Evolutionary conservation across 2,888 invertebrate genomes (phyloP), one percentile per base, ranked within the genome.

Genomic region (Drosophila vallismaia): DNA sequence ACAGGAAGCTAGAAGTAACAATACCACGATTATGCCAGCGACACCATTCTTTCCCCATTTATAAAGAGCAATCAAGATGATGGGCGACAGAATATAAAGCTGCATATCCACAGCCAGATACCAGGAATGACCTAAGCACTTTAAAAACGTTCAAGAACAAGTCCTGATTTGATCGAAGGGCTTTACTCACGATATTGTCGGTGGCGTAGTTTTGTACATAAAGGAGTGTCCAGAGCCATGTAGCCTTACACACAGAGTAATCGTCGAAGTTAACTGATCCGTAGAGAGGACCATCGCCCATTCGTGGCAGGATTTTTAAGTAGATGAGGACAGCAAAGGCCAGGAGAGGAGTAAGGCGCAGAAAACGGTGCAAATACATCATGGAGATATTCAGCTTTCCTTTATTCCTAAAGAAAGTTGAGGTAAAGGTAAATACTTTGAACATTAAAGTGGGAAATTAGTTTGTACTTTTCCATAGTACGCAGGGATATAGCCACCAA

Each of bases 91-190:
- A 56, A 93, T 86, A 75, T 92, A 93, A 19, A 93, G 86, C 79
- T 94, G 93, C 89, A 92, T 93, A 63, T 94, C 93, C 4, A 93
- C 92, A 2, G 93, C 92, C 24, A 94, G 81, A 70, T 93, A 94
- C 94, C 94, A 94, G 2, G 93, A 90, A 73, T 93, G 93, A 10
- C 89, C 88, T 58, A 93, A 72, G 76, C 93, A 94, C 91, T 90
- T 19, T 2, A 14, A 46, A 4, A 3, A n/a, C 9, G 10, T 12
- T 6, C 3, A 3, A 4, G 26, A n/a, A 19, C 3, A 1, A 29
- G 3, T 14, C 8, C 6, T 1, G 0, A 0, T 14, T 44, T 6
- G 8, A 14, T 3, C 1, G 1, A 2, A 7, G 0, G 28, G 14
- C 6, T 19, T 0, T 12, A 62, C 73, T 54, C 76, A 91, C 91